Base-by-base conservation (phyloP, 2,797 vertebrate species). In the Myotis daubentonii region DNA sequence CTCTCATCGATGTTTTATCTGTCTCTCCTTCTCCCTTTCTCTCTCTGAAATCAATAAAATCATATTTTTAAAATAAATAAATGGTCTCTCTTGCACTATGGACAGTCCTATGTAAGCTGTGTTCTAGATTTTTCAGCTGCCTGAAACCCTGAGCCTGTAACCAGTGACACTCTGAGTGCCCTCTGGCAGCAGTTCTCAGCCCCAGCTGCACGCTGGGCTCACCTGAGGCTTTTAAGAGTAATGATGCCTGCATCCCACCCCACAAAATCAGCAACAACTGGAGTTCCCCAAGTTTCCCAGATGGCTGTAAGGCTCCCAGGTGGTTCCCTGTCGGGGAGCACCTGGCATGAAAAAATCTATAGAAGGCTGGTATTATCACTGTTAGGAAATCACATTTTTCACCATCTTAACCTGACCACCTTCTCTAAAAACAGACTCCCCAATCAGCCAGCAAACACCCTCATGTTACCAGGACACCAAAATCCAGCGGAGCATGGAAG, bases 371-470 rank as follows among this genome's bases (percentile, higher is more conserved):
- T 41, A 70, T 74, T 44, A 53, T 19, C 62, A 33, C 8, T 25
- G 33, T 22, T 11, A 68, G 38, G 62, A 88, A 66, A 86, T 8
- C 38, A 28, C 47, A 47, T 66, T 75, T 62, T 36, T 38, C 4
- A 51, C 53, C 23, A 22, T 57, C 47, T 28, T 79, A 33, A 23
- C 65, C 6, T 55, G 25, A 81, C 47, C 25, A 15, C 23, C 55
- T 87, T 65, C 74, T 88, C 49, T 41, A 93, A 84, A 90, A 41
- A 22, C 5, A 28, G 44, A 38, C 55, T 82, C n/a, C 71, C 51
- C 55, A 2, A 62, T 20, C 75, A 78, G 38, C 30, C 25, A 11
- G 25, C 22, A 89, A 55, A 60, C 6, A 66, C 15, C 17, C 60
- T 33, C 11, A 3, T 7, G 5, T 4, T 7, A 22, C 23, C 1